phyloP scores from a whole-genome alignment of 2,113 vertebrate genomes.

The Nymphicus hollandicus region DNA sequence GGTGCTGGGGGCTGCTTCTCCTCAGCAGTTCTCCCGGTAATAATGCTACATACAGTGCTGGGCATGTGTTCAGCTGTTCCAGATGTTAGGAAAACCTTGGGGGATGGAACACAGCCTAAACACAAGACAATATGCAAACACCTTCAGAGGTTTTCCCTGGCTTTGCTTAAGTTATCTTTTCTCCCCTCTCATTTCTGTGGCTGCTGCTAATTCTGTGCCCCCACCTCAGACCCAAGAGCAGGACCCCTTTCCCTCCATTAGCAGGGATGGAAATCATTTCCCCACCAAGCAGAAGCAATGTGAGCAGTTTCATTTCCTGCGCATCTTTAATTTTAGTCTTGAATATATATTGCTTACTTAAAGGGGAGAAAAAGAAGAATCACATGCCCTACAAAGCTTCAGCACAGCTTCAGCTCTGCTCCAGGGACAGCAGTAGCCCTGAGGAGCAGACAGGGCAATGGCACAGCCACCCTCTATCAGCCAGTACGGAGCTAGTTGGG shows the following conservation, averaged over 20 bases:
- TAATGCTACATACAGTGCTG: not conserved
- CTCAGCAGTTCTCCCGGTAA: not conserved
- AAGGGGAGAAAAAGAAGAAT: not conserved
- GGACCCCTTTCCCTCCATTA: not conserved
- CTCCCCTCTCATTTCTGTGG: not conserved
- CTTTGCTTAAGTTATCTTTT: not conserved
- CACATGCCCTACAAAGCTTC: not conserved
- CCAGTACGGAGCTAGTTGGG: rapidly evolving
- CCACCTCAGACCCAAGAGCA: not conserved
- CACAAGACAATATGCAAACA: not conserved
- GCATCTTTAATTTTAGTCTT: conserved; percentile 25
- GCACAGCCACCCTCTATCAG: rapidly evolving
- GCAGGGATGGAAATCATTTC: not conserved
- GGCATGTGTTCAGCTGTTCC: not conserved
- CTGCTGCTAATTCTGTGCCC: not conserved
- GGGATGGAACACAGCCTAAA: not conserved
- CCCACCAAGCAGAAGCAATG: not conserved
- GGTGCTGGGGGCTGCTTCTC: not conserved
- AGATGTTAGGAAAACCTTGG: not conserved
- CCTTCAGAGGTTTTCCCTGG: not conserved
- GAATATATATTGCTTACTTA: conserved; percentile 64
- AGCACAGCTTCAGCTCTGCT: not conserved
- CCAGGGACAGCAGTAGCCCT: not conserved
- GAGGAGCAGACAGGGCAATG: not conserved
- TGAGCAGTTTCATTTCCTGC: conserved; percentile 48